Evolutionary conservation across 2,797 vertebrate species (phyloP), one percentile per base, ranked within the genome.

Genomic region (Picus viridis): DNA sequence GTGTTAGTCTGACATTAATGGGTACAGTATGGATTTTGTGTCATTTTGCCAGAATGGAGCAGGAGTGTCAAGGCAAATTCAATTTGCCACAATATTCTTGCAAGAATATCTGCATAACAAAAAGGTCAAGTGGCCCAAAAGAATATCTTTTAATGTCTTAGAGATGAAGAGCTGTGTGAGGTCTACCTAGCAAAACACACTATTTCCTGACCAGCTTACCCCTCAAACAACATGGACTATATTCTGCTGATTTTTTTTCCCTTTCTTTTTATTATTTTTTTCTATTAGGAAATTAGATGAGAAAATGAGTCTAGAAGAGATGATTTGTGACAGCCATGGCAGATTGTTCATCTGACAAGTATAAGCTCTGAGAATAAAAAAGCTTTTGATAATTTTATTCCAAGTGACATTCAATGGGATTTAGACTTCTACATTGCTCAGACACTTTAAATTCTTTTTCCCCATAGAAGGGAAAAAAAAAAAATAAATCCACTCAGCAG

Each of bases 1-100:
- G 86, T 93, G 92, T 89, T 94, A 91, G 92, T 87, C 79, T 96
- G 93, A 96, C 93, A 85, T 83, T 94, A 95, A 95, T 92, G 81
- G 86, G 91, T 82, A 89, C 76, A 67, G 86, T 95, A 96, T 96
- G 83, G 96, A 96, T 96, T 96, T 96, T 96, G 92, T 96, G 93
- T 96, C 94, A 92, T 91, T 93, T 93, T 94, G 56, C 88, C 94
- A 93, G 88, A 95, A 95, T 86, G 69, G 78, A 96, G 72, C 75
- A 70, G 88, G 75, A 93, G 81, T 92, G 92, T 96, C 94, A 93
- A 90, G 59, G 76, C 85, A 95, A 95, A 96, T 96, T 95, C 89
- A 94, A 95, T 96, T 94, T 92, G 54, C 79, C 43, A 67, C 69
- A 80, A 75, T 85, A 88, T 53, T 84, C 78, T 83, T 82, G 74